These are phyloP conservation scores for Parthenolecanium corni DNA, from an alignment of 2,888 invertebrate species.

Conservation along the genomic window DNA sequence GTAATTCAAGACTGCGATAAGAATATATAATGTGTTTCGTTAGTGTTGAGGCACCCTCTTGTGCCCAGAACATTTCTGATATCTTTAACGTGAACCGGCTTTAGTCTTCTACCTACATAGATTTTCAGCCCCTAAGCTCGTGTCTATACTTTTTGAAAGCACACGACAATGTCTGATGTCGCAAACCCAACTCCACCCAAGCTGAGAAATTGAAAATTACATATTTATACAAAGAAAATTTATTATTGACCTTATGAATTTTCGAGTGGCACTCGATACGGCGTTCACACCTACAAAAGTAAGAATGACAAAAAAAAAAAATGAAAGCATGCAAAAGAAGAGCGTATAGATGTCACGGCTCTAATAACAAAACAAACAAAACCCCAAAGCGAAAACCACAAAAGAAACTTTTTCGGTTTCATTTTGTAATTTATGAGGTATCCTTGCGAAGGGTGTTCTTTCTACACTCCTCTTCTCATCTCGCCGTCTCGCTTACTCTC, in stretches of 20 bases:
- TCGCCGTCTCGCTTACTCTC: neutral
- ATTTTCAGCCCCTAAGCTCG: no score
- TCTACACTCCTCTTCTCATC: constrained; percentile 2
- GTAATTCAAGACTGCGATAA: no score
- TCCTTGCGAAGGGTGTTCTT: constrained; percentile 1
- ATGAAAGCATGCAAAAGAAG: constrained; percentile 18
- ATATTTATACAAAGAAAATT: neutral
- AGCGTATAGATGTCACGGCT: constrained; percentile 17
- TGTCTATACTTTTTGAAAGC: no score
- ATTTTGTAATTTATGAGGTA: constrained; percentile 24
- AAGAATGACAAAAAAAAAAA: neutral
- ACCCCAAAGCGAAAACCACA: constrained; percentile 20
- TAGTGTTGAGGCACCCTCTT: no score
- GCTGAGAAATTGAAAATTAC: no score
- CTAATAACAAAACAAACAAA: constrained; percentile 28
- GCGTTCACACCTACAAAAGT: constrained; percentile 23
- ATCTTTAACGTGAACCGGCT: no score
- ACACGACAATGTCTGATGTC: no score
- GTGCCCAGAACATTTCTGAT: no score
- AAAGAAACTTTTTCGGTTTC: constrained; percentile 21
- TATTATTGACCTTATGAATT: constrained; percentile 17
- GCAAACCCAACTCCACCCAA: no score
- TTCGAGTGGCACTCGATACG: constrained; percentile 8
- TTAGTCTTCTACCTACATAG: no score
- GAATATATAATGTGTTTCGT: no score